Percentiles rank a stretch among this genome's conserved stretches.
These are phyloP conservation scores for Lasiommata megera DNA, from an alignment of 2,888 invertebrate genomes.

Conservation along the genomic window DNA sequence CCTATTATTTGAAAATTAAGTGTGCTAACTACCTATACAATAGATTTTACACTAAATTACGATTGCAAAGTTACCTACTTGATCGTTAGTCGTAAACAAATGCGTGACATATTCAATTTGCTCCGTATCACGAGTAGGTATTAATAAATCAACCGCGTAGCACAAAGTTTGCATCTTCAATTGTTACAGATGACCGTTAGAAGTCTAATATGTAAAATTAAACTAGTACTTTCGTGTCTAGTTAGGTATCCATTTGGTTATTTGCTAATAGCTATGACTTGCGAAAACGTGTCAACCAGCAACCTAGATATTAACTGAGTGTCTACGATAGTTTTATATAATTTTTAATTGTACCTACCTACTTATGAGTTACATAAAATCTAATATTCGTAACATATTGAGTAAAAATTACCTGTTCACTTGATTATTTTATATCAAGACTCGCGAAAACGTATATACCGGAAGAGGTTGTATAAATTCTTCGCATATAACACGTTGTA, in stretches of 20 bases:
- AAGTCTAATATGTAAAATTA: background rate
- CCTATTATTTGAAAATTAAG: too few species aligned
- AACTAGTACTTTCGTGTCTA: background rate
- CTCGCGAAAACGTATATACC: conserved; percentile 41
- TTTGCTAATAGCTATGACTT: too few species aligned
- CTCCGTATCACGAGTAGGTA: background rate
- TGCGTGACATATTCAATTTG: background rate
- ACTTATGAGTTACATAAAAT: too few species aligned
- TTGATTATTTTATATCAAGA: conserved; percentile 17
- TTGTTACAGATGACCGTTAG: background rate
- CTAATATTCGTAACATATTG: too few species aligned
- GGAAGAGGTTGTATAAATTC: conserved; percentile 53
- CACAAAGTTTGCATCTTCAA: background rate
- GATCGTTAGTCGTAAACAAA: background rate
- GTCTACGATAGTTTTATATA: too few species aligned
- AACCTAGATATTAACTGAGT: too few species aligned
- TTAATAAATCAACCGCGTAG: background rate
- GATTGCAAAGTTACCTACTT: background rate
- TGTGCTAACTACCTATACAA: background rate
- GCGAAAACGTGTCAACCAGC: too few species aligned
- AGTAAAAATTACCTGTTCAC: conserved; percentile 13
- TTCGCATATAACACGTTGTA: conserved; percentile 50
- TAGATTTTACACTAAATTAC: background rate
- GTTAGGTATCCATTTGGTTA: background rate
- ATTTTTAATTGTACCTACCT: too few species aligned